Evolutionary conservation across 2,888 invertebrate species (phyloP), one percentile per base, ranked within the genome.

Genomic region (Azorinus chamasolen): DNA sequence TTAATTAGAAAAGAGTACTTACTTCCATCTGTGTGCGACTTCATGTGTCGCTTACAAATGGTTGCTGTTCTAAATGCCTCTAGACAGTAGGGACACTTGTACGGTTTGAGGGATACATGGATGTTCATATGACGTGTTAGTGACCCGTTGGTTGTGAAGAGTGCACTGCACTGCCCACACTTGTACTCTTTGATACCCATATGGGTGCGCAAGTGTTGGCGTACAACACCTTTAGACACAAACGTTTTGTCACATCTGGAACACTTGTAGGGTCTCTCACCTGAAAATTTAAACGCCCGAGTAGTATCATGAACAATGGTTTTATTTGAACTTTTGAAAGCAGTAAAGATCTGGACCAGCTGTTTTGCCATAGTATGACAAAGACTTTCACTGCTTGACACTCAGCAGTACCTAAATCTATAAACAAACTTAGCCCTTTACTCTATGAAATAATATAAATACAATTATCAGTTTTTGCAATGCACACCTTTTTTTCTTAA

Each of bases 261-360:
- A 79, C 94, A 94, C 54, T 88, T 88, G 84, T 85, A 93, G 2
- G 93, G 91, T 68, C 91, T 93, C 80, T 93, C 93, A 22, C 93
- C 93, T 68, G 90, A 88, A 78, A 92, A 92, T 24, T 4, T 32
- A 32, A 32, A 32, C 16, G 41, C 24, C 91, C 89, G 41, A 93
- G n/a, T 18, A 18, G 37, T 41, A 16, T 41, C 10, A 41, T 12
- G 10, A 41, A 12, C 16, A 41, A 41, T 41, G 16, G 10, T 41
- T 41, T 41, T 41, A n/a, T n/a, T n/a, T n/a, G n/a, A n/a, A n/a
- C n/a, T n/a, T n/a, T n/a, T n/a, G n/a, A n/a, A n/a, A n/a, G n/a
- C n/a, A n/a, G n/a, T n/a, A n/a, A n/a, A n/a, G n/a, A n/a, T n/a
- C n/a, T n/a, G n/a, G n/a, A 14, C 14, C 8, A 41, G 41, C 10